Evolutionary conservation across 2,113 vertebrate species (phyloP).

Genomic region (Takifugu flavidus): DNA sequence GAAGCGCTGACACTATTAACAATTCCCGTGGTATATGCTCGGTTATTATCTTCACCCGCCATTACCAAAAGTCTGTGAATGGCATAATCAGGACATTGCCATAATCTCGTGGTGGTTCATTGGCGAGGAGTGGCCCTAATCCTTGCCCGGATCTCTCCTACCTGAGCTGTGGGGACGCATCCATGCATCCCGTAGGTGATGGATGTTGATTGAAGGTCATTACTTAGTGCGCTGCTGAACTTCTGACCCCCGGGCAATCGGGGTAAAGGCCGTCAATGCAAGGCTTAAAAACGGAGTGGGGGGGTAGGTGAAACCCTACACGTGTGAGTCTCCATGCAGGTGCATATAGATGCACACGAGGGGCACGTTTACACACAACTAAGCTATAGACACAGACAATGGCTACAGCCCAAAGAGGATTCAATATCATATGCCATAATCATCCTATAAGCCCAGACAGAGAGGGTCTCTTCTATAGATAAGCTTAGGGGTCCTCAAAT

Average conservation of each 20-base stretch:
- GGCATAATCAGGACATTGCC: constrained; percentile 63
- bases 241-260: constrained; percentile 52
- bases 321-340: constrained; percentile 16
- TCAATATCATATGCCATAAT: constrained; percentile 73
- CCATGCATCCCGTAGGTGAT: constrained; percentile 53
- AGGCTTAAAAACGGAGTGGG: constrained; percentile 25
- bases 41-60: constrained; percentile 29
- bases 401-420: constrained; percentile 63
- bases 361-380: constrained; percentile 26
- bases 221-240: constrained; percentile 61
- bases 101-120: constrained; percentile 55
- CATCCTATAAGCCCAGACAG: constrained; percentile 56
- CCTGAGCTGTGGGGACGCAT: constrained; percentile 41
- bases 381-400: constrained; percentile 41
- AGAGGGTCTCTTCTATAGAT: constrained; percentile 56
- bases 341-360: constrained; percentile 11
- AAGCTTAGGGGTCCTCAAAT: constrained; percentile 56
- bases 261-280: constrained; percentile 25
- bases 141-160: constrained; percentile 21
- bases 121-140: constrained; percentile 25
- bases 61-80: constrained; percentile 28
- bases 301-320: constrained; percentile 16
- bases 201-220: constrained; percentile 65
- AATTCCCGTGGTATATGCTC: constrained; percentile 19
- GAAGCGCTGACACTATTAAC: constrained; percentile 35